Base-by-base conservation (phyloP, 2,888 invertebrate genomes). In the Cremastobaeus sp. region DNA sequence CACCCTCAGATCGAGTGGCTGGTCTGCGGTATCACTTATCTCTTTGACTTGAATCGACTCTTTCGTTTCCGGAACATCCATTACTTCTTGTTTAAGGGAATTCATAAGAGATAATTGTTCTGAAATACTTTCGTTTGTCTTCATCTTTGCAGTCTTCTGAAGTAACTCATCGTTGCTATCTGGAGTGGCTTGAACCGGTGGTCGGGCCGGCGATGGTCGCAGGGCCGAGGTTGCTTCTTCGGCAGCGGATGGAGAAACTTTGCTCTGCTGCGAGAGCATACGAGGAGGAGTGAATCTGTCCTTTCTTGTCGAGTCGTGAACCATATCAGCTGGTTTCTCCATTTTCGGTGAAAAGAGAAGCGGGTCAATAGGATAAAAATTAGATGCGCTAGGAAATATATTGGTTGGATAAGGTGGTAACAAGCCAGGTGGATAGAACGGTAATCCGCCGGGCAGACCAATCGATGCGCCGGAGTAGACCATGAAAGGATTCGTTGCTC, bases 401-500 rank as follows among this genome's bases (percentile, higher is more conserved):
- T 90, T 90, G 2, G 43, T 14, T 8, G 90, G 90, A 78, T 92
- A 91, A 3, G 89, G 90, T 17, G 90, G 89, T 82, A 94, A 92
- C 45, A 90, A 89, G 0, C 92, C 90, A 11, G 92, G 91, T 80
- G 93, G 93, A 41, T 89, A 91, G 78, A 92, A 92, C 1, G 91
- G 91, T 68, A 91, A 82, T 6, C 70, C 43, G 8, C 64, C 43
- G 6, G 75, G 60, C 6, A 77, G 6, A 1, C 68, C 14, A 18
- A 88, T 85, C 0, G 92, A 91, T 6, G 92, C 91, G 76, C 94
- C 90, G 1, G 88, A 86, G 83, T 94, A 94, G 86, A 94, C 91
- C 9, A 93, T 89, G 84, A 94, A 94, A 0, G 93, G 93, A 57
- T 70, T 85, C 0, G 83, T 80, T 0, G 52, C 57, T 8, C 57